Base-by-base conservation (phyloP, 1,140 invertebrate genomes). In the Acromyrmex charruanus region DNA sequence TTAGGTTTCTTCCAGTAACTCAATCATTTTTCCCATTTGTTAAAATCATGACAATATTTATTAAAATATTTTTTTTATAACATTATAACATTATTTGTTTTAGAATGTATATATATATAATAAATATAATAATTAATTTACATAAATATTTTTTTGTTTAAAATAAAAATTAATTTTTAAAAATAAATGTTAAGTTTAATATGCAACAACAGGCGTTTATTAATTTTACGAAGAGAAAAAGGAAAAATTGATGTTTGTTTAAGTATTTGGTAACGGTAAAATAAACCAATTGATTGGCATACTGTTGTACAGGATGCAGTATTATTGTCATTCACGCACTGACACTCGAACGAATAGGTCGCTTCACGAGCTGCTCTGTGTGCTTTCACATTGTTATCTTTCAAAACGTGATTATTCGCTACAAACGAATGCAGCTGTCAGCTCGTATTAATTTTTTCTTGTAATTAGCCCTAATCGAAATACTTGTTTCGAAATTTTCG, bases 101-200 rank as follows among this genome's bases (percentile, higher is more conserved):
- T 7, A 35, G 12, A 14, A 31, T 12, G 28, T 35, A 35, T n/a
- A 65, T 35, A 35, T 65, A 3, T 65, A n/a, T 5, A 35, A 35
- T 5, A 35, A 35, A 35, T 35, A 9, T 63, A 18, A 65, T 65
- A 0, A 65, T 65, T 3, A 31, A 65, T 65, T 31, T 31, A 65
- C 6, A 31, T 9, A 63, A 16, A 28, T 28, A 61, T 4, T 28
- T 63, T 65, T 65, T 65, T 65, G 10, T 28, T 28, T 61, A 25
- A 61, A 61, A 61, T 3, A 18, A 65, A 31, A 7, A n/a, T 65
- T 18, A 65, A 65, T 65, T 65, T 65, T 0, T 9, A 18, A 25
- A 63, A 63, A 63, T 31, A 65, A 65, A 65, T 65, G 3, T 65
- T 65, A 39, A 10, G 1, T 35, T 66, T 66, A 35, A 39, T 66